Percentiles rank a stretch among this genome's conserved stretches.
These are phyloP conservation scores for Gnatocerus cornutus DNA, from an alignment of 2,888 invertebrate genomes.

Conservation along the genomic window DNA sequence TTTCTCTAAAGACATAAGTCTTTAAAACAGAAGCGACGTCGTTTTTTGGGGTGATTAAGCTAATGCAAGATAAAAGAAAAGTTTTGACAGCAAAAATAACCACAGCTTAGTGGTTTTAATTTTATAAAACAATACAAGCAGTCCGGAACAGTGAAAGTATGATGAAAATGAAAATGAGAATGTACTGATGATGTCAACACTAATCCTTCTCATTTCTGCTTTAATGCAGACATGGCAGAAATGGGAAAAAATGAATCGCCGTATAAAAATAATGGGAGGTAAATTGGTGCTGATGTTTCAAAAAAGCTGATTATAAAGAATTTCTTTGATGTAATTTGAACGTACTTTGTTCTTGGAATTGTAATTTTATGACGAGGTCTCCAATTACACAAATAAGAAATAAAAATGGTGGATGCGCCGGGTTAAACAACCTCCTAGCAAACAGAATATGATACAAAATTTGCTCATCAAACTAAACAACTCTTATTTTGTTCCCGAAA, in stretches of 20 bases:
- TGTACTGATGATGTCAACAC: not conserved
- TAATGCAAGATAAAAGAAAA: conserved; percentile 15
- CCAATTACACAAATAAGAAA: too few relatives aligned
- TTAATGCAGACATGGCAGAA: conserved; percentile 2
- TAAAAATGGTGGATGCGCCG: too few relatives aligned
- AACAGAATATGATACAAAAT: too few relatives aligned
- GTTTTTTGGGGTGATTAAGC: conserved; percentile 13
- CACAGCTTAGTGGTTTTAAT: not conserved
- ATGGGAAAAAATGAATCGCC: conserved; percentile 9
- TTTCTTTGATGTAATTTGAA: too few relatives aligned
- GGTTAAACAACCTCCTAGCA: too few relatives aligned
- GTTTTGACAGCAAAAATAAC: conserved; percentile 4
- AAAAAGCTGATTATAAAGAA: not conserved
- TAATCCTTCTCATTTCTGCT: not conserved
- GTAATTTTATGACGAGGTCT: too few relatives aligned
- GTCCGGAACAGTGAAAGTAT: not conserved
- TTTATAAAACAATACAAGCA: not conserved
- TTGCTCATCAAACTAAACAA: too few relatives aligned
- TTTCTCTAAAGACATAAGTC: conserved; percentile 18
- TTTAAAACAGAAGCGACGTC: not conserved
- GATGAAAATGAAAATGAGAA: conserved; percentile 1
- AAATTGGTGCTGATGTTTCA: conserved; percentile 1
- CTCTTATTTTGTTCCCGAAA: too few relatives aligned
- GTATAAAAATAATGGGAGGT: conserved; percentile 13
- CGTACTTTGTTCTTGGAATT: too few relatives aligned